Conservation (phyloP, 2,113 vertebrate genomes). For the Muntiacus reevesi region DNA sequence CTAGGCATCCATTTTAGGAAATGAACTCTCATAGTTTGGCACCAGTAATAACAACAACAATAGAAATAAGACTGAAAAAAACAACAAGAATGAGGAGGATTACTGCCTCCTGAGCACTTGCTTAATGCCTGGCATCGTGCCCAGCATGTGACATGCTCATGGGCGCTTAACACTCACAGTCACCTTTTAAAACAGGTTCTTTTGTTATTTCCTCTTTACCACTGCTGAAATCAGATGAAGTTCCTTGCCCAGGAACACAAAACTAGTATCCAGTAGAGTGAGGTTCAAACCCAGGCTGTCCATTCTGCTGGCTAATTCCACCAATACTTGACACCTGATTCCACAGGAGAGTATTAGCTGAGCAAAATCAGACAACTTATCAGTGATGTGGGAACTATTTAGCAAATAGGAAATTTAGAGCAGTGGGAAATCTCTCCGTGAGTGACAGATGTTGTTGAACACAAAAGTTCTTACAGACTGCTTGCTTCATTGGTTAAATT, state of each 20-base stretch:
- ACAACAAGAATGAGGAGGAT: background rate
- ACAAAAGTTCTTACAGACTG: background rate
- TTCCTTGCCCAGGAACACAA: background rate
- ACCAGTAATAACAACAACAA: background rate
- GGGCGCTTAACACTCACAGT: background rate
- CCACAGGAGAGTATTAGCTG: background rate
- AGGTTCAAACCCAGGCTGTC: background rate
- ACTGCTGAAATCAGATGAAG: background rate
- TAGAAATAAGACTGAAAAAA: background rate
- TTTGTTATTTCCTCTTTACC: background rate
- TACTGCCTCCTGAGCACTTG: background rate
- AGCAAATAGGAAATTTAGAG: background rate
- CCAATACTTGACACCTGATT: background rate
- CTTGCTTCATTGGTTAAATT: constrained; percentile 49
- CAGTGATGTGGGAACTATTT: constrained; percentile 42
- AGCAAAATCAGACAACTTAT: constrained; percentile 34
- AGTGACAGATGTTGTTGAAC: constrained; percentile 60
- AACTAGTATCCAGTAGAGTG: background rate
- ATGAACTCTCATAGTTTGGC: background rate
- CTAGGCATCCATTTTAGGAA: background rate
- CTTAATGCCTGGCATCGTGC: background rate
- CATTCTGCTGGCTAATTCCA: background rate
- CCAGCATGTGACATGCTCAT: background rate
- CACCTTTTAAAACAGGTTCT: background rate
- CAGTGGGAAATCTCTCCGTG: background rate